These are phyloP conservation scores for Leptinotarsa defecta DNA, from an alignment of 1,140 invertebrate species.

Conservation along the genomic window DNA sequence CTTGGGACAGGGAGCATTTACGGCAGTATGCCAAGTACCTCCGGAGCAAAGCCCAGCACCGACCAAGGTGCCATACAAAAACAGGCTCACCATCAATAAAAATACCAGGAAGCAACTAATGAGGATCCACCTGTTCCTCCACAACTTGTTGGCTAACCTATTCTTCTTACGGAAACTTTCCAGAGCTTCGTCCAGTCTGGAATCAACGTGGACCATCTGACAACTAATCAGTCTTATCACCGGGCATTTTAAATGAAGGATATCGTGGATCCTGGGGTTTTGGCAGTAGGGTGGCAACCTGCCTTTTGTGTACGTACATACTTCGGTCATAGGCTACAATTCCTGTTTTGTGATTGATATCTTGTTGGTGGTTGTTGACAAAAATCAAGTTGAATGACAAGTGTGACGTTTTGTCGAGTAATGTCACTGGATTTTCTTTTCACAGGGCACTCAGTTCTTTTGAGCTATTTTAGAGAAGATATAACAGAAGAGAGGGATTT, in stretches of 20 bases:
- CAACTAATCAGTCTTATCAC: constrained; percentile 32
- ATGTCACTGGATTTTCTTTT: too few species aligned
- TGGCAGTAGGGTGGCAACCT: neutral
- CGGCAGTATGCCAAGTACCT: neutral
- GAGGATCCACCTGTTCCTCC: constrained; percentile 35
- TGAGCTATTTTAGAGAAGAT: too few species aligned
- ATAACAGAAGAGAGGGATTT: too few species aligned
- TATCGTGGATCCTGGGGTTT: constrained; percentile 27
- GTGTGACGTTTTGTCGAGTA: too few species aligned
- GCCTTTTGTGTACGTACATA: neutral
- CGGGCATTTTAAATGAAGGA: constrained; percentile 37
- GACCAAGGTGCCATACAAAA: constrained; percentile 37
- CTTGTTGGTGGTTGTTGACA: too few species aligned
- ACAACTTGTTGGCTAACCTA: constrained; percentile 29
- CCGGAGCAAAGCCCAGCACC: constrained; percentile 37
- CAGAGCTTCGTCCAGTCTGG: constrained; percentile 18
- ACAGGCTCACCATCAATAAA: constrained; percentile 36
- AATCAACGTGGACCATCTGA: constrained; percentile 35
- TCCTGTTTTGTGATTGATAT: too few species aligned
- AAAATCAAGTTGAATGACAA: too few species aligned
- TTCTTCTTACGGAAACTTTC: constrained; percentile 22
- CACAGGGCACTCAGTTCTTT: too few species aligned
- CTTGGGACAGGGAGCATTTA: constrained; percentile 29
- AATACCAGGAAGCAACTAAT: constrained; percentile 31
- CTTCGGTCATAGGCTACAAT: neutral